Evolutionary conservation across 2,113 vertebrate species (phyloP).

Genomic region (Piprites chloris): DNA sequence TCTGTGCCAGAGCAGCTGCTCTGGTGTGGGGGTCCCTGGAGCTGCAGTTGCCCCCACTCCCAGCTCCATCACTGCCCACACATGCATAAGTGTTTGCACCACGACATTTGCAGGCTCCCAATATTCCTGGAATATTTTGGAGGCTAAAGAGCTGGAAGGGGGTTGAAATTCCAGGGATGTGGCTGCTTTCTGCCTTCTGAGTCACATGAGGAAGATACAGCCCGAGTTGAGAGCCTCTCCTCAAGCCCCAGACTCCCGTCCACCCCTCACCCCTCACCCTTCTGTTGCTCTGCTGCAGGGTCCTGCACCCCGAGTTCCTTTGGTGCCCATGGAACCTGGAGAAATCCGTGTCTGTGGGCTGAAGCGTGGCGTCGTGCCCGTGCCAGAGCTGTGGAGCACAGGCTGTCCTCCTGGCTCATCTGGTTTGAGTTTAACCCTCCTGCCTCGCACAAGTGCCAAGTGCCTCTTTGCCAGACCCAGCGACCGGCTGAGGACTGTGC

Average conservation of each 20-base stretch:
- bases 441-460: neutral
- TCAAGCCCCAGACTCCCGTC: neutral
- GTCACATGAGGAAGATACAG: fast-evolving
- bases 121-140: neutral
- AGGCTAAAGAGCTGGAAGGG: neutral
- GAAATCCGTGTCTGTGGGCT: neutral
- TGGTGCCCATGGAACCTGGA: neutral
- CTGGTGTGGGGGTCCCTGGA: fast-evolving
- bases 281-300: fast-evolving
- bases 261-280: fast-evolving
- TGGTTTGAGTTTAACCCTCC: neutral
- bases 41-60: fast-evolving
- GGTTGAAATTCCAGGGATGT: neutral
- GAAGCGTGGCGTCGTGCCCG: fast-evolving
- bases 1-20: neutral
- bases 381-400: neutral
- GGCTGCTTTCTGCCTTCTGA: neutral
- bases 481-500: neutral
- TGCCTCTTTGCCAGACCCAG: neutral
- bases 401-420: neutral
- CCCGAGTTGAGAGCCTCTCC: neutral
- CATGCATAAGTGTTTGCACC: fast-evolving
- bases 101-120: neutral
- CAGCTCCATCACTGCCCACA: neutral
- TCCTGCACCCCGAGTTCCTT: fast-evolving